Evolutionary conservation across 2,797 vertebrate genomes (phyloP).

Genomic region (Pseudochromis fuscus): DNA sequence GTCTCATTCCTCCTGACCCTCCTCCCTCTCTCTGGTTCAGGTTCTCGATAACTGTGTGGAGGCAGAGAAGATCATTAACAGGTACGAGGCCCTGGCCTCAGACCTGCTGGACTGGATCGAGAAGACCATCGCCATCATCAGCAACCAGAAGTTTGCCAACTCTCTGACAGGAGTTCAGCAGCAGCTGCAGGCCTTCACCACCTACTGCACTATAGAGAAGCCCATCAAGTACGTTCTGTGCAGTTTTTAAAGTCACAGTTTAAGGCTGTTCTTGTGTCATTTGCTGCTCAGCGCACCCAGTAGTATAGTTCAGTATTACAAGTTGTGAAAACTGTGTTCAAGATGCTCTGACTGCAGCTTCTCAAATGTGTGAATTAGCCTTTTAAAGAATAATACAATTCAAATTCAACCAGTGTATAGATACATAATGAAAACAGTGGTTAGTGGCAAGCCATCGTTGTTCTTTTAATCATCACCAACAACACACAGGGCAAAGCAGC

Average conservation of each 20-base stretch:
- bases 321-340: too few species aligned
- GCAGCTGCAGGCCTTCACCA: constrained; percentile 95
- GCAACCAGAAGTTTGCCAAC: constrained; percentile 97
- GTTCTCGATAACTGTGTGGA: constrained; percentile 93
- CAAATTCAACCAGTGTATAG: too few species aligned
- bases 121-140: constrained; percentile 90
- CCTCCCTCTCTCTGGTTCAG: constrained; percentile 70
- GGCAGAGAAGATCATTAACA: constrained; percentile 88
- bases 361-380: too few species aligned
- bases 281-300: too few species aligned
- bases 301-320: neutral
- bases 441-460: too few species aligned
- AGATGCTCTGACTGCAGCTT: too few species aligned
- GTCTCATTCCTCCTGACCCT: too few species aligned
- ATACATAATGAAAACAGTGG: too few species aligned
- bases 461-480: too few species aligned
- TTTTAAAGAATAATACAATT: too few species aligned
- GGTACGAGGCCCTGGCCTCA: constrained; percentile 89
- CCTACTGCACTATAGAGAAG: constrained; percentile 96
- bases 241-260: neutral
- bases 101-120: constrained; percentile 95
- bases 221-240: constrained; percentile 88
- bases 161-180: constrained; percentile 94
- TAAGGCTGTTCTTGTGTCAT: too few species aligned
- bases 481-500: too few species aligned